These are phyloP conservation scores for Lordiphosa clarofinis DNA, from an alignment of 1,140 invertebrate species.

Conservation along the genomic window DNA sequence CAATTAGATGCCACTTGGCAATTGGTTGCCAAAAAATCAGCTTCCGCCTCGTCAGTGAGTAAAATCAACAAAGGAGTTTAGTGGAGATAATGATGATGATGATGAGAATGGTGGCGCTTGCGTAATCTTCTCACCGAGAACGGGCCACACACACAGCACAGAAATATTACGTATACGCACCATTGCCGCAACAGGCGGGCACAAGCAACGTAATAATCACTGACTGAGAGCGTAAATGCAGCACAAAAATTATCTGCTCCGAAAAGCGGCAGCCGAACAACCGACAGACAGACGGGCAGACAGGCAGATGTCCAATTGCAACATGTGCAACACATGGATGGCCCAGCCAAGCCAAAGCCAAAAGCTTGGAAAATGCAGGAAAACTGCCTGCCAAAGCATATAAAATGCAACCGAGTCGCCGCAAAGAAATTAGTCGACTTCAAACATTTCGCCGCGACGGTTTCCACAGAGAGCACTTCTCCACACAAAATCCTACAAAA, in stretches of 20 bases:
- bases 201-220: slow-evolving; percentile 34
- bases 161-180: slow-evolving; percentile 72
- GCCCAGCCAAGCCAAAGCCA: slow-evolving; percentile 21
- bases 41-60: slow-evolving; percentile 24
- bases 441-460: slow-evolving; percentile 66
- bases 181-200: slow-evolving; percentile 50
- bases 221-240: slow-evolving; percentile 65
- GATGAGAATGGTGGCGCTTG: slow-evolving; percentile 1
- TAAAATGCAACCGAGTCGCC: slow-evolving; percentile 51
- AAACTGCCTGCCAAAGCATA: slow-evolving; percentile 50
- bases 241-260: slow-evolving; percentile 67
- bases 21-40: slow-evolving; percentile 37
- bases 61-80: slow-evolving; percentile 4
- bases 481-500: slow-evolving; percentile 14
- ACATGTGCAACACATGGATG: slow-evolving; percentile 36
- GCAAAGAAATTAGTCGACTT: slow-evolving; percentile 70
- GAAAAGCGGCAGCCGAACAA: slow-evolving; percentile 13
- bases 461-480: slow-evolving; percentile 11
- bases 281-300: slow-evolving; percentile 2
- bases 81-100: slow-evolving; percentile 5
- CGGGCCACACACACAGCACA: neutral
- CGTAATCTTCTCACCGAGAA: slow-evolving; percentile 24
- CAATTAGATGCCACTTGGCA: slow-evolving; percentile 56
- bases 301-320: slow-evolving; percentile 65
- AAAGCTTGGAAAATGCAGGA: slow-evolving; percentile 59